These are phyloP conservation scores for Mormyrops attenuatus DNA, from an alignment of 2,797 vertebrate species.

Conservation along the genomic window DNA sequence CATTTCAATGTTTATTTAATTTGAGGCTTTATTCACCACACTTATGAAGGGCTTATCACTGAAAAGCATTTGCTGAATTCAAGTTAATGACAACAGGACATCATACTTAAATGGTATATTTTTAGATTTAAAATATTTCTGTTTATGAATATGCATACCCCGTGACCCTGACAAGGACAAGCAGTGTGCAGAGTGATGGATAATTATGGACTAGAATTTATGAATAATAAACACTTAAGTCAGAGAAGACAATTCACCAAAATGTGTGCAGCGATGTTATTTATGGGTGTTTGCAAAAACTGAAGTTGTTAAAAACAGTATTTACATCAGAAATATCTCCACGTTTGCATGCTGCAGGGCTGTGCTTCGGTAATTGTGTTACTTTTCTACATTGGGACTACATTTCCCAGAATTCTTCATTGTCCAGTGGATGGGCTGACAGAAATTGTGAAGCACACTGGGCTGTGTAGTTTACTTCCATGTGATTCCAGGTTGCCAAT, in stretches of 20 bases:
- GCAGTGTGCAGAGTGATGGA: background rate
- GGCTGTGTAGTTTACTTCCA: background rate
- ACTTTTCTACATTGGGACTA: background rate
- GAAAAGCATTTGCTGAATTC: background rate
- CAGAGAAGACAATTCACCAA: background rate
- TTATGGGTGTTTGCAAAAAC: background rate
- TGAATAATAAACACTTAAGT: background rate
- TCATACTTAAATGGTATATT: background rate
- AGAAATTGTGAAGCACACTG: background rate
- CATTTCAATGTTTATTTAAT: background rate
- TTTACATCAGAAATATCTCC: background rate
- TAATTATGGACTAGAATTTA: background rate
- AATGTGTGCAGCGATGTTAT: background rate
- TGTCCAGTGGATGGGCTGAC: background rate
- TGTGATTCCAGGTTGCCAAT: background rate
- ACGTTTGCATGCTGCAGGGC: background rate
- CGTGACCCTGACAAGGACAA: background rate
- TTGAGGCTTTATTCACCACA: background rate
- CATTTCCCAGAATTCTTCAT: background rate
- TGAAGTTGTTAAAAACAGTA: background rate
- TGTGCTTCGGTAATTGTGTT: background rate
- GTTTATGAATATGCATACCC: background rate
- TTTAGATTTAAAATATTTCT: background rate
- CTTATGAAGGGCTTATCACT: background rate
- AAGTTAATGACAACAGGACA: background rate